A percentile compares a stretch with the other conserved stretches of the same genome.
Evolutionary conservation across 2,113 vertebrate species (phyloP).

Genomic region (Thalassoma bifasciatum): DNA sequence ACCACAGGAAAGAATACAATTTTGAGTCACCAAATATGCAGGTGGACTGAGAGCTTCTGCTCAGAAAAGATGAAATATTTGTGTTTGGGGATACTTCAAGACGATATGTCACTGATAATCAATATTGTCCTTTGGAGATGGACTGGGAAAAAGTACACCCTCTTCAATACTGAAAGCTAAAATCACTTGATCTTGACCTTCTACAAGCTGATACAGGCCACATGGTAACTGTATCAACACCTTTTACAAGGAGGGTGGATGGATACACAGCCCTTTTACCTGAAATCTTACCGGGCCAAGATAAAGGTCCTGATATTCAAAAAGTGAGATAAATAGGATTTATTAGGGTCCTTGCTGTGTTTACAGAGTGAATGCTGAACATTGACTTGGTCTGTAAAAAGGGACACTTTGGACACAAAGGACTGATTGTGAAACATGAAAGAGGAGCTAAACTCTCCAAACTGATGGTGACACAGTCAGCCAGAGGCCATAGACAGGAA

Average conservation of each 20-base stretch:
- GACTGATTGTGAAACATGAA: not conserved
- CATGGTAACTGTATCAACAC: not conserved
- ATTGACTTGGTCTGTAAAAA: not conserved
- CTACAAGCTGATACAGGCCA: no score
- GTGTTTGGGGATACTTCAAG: no score
- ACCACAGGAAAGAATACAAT: no score
- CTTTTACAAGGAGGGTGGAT: not conserved
- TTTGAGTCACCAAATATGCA: no score
- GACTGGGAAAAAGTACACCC: no score
- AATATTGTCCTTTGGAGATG: no score
- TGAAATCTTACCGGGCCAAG: not conserved
- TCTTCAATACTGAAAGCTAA: no score
- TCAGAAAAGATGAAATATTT: no score
- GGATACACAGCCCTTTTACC: not conserved
- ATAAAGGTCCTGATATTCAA: not conserved
- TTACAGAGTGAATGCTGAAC: not conserved
- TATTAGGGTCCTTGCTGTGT: not conserved
- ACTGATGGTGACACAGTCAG: not conserved
- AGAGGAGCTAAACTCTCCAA: not conserved
- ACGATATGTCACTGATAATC: no score
- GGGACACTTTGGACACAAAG: not conserved
- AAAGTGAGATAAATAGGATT: not conserved
- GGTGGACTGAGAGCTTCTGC: no score
- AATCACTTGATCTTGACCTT: no score
- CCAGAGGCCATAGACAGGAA: conserved; percentile 26